A percentile compares a stretch with the other conserved stretches of the same genome.
These are phyloP conservation scores for Coptodon bakossiorum DNA, from an alignment of 2,113 vertebrate species.

Conservation along the genomic window DNA sequence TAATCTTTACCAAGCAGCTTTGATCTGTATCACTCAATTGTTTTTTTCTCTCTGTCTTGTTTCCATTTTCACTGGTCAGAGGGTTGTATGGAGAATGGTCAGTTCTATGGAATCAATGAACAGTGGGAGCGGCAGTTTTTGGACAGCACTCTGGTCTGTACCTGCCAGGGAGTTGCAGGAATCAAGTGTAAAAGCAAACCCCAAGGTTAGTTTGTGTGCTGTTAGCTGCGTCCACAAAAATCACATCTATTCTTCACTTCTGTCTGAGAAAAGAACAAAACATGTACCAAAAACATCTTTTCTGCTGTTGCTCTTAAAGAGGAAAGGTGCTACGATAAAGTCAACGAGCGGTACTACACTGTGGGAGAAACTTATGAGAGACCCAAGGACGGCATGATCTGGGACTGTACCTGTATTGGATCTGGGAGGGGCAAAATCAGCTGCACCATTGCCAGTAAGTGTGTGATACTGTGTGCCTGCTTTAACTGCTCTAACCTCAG, in stretches of 20 bases:
- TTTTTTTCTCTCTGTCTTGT: not conserved
- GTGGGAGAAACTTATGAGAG: conserved; percentile 94
- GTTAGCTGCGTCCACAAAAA: not conserved
- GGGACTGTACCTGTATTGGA: conserved; percentile 98
- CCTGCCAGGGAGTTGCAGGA: conserved; percentile 86
- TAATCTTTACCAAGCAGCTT: not conserved
- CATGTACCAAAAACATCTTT: not conserved
- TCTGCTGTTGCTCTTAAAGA: conserved; percentile 64
- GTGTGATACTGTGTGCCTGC: not conserved
- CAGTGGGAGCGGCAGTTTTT: conserved; percentile 91
- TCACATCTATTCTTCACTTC: not conserved
- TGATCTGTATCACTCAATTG: not conserved
- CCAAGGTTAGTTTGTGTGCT: conserved; percentile 75
- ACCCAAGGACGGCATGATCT: conserved; percentile 94
- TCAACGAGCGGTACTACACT: conserved; percentile 79
- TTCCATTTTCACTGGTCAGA: conserved; percentile 54
- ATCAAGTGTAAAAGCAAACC: conserved; percentile 95
- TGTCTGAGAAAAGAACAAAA: not conserved
- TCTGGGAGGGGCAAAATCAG: conserved; percentile 78
- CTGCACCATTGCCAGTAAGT: conserved; percentile 72
- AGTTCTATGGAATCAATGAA: conserved; percentile 79
- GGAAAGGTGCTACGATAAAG: conserved; percentile 91
- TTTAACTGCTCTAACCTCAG: not conserved
- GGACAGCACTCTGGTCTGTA: conserved; percentile 86
- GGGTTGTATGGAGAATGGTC: conserved; percentile 83